Percentiles rank a stretch among this genome's conserved stretches.
Conservation (phyloP, 2,888 invertebrate genomes). For the Scaptomyza flava region DNA sequence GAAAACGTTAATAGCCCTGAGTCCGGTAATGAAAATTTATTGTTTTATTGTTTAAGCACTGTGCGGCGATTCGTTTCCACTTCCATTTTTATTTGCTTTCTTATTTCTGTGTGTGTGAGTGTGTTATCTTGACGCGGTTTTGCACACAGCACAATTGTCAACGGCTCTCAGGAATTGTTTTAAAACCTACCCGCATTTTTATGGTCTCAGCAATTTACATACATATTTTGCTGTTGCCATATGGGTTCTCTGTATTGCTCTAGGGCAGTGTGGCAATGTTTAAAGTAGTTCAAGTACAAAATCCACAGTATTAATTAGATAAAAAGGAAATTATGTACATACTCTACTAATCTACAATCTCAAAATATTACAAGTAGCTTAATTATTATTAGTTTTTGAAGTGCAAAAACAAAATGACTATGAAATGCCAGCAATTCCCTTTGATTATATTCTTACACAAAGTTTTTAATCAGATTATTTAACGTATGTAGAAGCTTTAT, state of each 20-base stretch:
- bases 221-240: conserved; percentile 35
- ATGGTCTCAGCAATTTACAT: conserved; percentile 71
- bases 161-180: conserved; percentile 42
- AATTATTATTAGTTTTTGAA: too few relatives aligned
- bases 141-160: conserved; percentile 60
- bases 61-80: conserved; percentile 15
- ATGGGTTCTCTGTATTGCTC: conserved; percentile 25
- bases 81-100: conserved; percentile 9
- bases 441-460: background rate
- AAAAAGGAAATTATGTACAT: too few relatives aligned
- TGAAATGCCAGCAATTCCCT: background rate
- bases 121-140: conserved; percentile 60
- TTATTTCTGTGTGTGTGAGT: background rate
- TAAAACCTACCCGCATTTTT: conserved; percentile 62
- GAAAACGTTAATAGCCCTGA: conserved; percentile 72
- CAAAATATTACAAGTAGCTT: too few relatives aligned
- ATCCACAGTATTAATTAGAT: too few relatives aligned
- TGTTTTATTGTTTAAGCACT: conserved; percentile 77
- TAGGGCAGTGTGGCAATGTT: conserved; percentile 25
- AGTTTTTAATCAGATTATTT: background rate
- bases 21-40: conserved; percentile 81
- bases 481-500: conserved; percentile 5
- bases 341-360: too few relatives aligned
- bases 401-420: too few relatives aligned
- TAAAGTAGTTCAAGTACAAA: too few relatives aligned